Conservation (phyloP, 2,888 invertebrate species). For the Leucophenga montana region DNA sequence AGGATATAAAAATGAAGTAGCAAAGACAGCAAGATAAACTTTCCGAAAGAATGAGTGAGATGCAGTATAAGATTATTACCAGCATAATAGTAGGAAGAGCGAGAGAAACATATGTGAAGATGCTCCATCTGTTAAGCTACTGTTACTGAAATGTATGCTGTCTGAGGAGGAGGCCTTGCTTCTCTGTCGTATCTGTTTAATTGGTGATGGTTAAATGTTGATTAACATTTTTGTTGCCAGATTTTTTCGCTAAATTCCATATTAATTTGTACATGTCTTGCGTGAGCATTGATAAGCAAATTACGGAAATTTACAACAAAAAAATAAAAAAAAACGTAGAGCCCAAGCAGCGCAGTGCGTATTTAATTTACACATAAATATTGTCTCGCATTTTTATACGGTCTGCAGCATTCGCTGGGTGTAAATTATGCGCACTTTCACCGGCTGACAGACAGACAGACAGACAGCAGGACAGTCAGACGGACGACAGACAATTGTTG, state of each 20-base stretch:
- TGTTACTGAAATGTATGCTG: not conserved
- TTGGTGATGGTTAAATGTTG: conserved; percentile 21
- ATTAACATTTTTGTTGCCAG: not conserved
- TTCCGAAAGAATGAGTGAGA: no score
- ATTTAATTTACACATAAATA: conserved; percentile 25
- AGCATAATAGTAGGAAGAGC: not conserved
- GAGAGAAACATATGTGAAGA: not conserved
- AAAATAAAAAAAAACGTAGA: conserved; percentile 29
- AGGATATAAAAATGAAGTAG: no score
- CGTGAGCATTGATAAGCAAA: conserved; percentile 54
- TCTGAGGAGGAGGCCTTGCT: not conserved
- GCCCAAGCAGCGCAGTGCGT: not conserved
- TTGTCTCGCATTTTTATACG: not conserved
- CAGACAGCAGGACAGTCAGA: conserved; percentile 38
- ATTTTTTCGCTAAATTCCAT: conserved; percentile 18
- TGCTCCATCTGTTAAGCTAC: no score
- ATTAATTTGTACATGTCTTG: conserved; percentile 24
- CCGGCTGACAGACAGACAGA: conserved; percentile 38
- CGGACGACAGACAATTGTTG: conserved; percentile 6
- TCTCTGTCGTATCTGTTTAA: not conserved
- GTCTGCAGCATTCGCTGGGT: conserved; percentile 40
- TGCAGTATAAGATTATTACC: no score
- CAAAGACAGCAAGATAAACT: no score
- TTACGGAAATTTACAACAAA: conserved; percentile 53
- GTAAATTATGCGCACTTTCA: conserved; percentile 64